Base-by-base conservation (phyloP, 2,113 vertebrate species). In the Diadophis punctatus region DNA sequence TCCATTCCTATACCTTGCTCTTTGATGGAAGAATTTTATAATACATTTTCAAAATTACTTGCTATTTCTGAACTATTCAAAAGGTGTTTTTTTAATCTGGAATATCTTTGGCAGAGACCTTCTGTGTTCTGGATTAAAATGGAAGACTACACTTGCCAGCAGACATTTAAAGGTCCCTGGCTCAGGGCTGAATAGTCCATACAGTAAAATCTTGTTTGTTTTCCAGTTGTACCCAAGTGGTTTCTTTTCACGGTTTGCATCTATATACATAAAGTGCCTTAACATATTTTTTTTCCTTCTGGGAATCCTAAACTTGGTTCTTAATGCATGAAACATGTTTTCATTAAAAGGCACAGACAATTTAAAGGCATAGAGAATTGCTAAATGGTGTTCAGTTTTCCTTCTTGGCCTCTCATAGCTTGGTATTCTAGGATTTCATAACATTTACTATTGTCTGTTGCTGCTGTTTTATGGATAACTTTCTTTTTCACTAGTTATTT, bases 161-260 rank as follows among this genome's bases (percentile, higher is more conserved):
- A 34, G 58, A 55, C 74, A 80, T 14, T 27, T 88, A 80, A 22
- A 84, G n/a, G 5, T 80, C 34, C n/a, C 46, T 60, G 48, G 23
- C 56, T 91, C 3, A 30, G 20, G 49, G 16, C 74, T 92, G 25
- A 68, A 46, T 74, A 39, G 25, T 30, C n/a, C 3, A 39, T 46
- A 88, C 60, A 88, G 91, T 80, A 46, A 88, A 85, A 18, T 58
- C 91, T 88, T 88, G 86, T 88, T 88, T 92, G 58, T 22, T 34
- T 53, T 88, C 51, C 23, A 88, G 22, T 88, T 88, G 88, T 52
- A 56, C 25, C 25, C 80, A 52, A 43, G 10, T 92, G 52, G 27
- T 56, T 87, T 68, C 4, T 89, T 89, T 88, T 92, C 74, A 84
- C 20, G 11, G 48, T 49, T 84, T 7, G 52, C 52, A 56, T 48